A percentile compares a stretch with the other conserved stretches of the same genome.
Conservation (phyloP, 2,888 invertebrate genomes). For the Erebia ligea region DNA sequence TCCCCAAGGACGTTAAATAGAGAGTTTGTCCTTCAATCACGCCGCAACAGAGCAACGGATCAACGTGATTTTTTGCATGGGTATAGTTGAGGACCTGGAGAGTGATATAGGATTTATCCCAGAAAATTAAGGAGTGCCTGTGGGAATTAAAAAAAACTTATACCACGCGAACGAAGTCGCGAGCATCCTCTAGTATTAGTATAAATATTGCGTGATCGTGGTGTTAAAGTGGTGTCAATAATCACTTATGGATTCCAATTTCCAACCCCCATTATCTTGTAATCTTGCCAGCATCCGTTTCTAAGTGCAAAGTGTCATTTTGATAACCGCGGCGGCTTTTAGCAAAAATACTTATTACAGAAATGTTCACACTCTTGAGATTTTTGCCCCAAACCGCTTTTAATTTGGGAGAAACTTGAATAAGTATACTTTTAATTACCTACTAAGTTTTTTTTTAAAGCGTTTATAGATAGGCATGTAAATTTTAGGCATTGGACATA, state of each 20-base stretch:
- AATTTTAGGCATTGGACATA: background rate
- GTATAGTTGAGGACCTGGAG: no score
- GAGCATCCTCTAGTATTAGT: no score
- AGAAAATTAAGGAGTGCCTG: no score
- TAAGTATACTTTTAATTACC: background rate
- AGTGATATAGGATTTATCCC: no score
- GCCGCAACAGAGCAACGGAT: no score
- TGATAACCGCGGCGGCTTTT: slow-evolving; percentile 34
- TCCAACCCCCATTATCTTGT: slow-evolving; percentile 10
- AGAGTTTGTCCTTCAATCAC: no score
- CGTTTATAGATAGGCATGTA: background rate
- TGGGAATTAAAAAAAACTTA: no score
- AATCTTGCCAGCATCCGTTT: slow-evolving; percentile 17
- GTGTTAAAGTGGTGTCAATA: background rate
- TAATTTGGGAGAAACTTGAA: slow-evolving; percentile 2
- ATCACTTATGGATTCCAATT: slow-evolving; percentile 14
- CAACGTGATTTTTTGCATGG: no score
- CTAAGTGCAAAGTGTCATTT: slow-evolving; percentile 31
- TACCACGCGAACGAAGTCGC: no score
- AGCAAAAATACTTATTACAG: slow-evolving; percentile 23
- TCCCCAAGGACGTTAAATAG: no score
- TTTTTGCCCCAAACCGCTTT: slow-evolving; percentile 1
- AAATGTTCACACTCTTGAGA: slow-evolving; percentile 31
- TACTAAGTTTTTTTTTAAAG: background rate
- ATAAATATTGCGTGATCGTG: no score